Conservation (phyloP, 1,140 invertebrate species). For the Sminthurides bifidus region DNA sequence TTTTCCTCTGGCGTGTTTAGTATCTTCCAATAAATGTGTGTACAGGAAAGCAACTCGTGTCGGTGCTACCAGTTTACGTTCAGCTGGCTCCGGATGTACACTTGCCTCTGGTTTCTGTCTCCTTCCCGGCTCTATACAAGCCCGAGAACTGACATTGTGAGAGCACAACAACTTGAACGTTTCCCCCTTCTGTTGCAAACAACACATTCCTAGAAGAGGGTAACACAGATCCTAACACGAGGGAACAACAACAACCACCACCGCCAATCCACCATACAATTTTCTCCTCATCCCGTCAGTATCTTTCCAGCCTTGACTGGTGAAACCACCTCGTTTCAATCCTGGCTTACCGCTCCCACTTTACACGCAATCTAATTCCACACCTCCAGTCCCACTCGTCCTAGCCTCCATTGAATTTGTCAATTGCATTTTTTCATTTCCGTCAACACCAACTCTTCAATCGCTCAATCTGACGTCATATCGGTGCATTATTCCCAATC, state of each 20-base stretch:
- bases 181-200: not conserved
- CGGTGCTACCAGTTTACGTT: slow-evolving; percentile 26
- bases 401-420: too few relatives aligned
- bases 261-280: not conserved
- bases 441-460: too few relatives aligned
- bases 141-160: not conserved
- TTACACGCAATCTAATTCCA: too few relatives aligned
- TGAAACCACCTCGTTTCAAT: too few relatives aligned
- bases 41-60: not conserved
- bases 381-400: too few relatives aligned
- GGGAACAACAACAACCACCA: not conserved
- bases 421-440: too few relatives aligned
- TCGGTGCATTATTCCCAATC: too few relatives aligned
- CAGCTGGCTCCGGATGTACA: slow-evolving; percentile 27
- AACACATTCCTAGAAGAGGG: not conserved
- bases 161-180: not conserved
- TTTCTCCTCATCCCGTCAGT: not conserved
- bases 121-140: not conserved
- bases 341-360: too few relatives aligned
- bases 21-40: too few relatives aligned
- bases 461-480: too few relatives aligned
- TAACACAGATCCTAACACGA: not conserved
- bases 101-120: slow-evolving; percentile 2
- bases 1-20: too few relatives aligned
- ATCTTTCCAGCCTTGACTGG: not conserved